These are phyloP conservation scores for Acanthococcus lagerstroemiae DNA, from an alignment of 2,888 invertebrate species.

Conservation along the genomic window DNA sequence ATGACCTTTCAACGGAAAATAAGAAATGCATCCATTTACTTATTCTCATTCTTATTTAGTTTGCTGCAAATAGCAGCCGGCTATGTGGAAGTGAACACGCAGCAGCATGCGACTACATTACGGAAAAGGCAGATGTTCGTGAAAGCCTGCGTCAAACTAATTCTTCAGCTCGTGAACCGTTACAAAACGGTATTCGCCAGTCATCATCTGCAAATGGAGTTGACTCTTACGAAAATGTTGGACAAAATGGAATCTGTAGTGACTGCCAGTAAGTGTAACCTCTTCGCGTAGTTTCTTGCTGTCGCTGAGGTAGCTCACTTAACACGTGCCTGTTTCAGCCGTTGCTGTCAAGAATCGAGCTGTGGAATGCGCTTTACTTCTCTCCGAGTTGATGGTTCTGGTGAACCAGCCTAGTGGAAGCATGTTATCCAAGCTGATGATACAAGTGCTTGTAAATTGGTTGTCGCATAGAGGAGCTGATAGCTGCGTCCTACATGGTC, in stretches of 20 bases:
- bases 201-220: conserved; percentile 45
- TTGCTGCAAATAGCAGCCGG: conserved; percentile 52
- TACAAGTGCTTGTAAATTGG: conserved; percentile 44
- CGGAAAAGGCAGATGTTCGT: conserved; percentile 53
- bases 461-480: conserved; percentile 44
- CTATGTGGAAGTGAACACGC: conserved; percentile 44
- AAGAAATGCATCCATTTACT: too few species aligned
- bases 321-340: conserved; percentile 32
- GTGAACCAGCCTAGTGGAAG: conserved; percentile 43
- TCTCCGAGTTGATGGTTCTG: conserved; percentile 46
- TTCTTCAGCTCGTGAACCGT: conserved; percentile 42
- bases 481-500: conserved; percentile 44
- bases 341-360: conserved; percentile 41
- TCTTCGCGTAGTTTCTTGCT: too few species aligned
- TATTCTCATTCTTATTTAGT: too few species aligned
- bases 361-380: conserved; percentile 46
- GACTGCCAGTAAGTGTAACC: conserved; percentile 41
- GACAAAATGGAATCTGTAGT: conserved; percentile 47
- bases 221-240: conserved; percentile 46
- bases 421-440: conserved; percentile 39
- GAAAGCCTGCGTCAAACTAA: conserved; percentile 50
- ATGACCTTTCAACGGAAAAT: background rate
- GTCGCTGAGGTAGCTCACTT: too few species aligned
- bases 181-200: conserved; percentile 46
- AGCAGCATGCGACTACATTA: conserved; percentile 45